Evolutionary conservation across 53 echinoderm and acorn worm species (phyloP), one percentile per base, ranked within the genome.

Genomic region (Hippasteria phrygiana): DNA sequence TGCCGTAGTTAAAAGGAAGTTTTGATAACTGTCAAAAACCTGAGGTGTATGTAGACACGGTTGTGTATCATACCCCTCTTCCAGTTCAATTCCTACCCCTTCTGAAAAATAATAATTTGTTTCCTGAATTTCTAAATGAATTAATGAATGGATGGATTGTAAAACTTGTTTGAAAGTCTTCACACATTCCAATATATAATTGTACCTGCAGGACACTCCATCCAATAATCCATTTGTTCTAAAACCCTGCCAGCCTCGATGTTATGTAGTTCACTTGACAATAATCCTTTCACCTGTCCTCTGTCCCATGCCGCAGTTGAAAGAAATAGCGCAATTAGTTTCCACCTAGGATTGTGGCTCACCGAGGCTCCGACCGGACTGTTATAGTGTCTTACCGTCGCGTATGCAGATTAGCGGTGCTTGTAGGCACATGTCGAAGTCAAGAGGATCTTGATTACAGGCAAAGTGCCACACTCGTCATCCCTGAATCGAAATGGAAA

Each of bases 371-470:
- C 26, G 51, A 51, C 59, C 26, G 20, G 27, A 26, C 59, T 59
- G 7, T 12, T 24, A 18, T 9, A 8, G 22, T 59, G 24, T 17
- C 59, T 48, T 46, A 77, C 77, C 55, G 10, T 16, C 33, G 35
- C 53, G 31, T 54, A 77, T 79, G 79, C 35, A 79, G 46, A 79
- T 62, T 77, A 10, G n/a, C 4, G 39, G 26, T 31, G 82, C 82
- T 65, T 17, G 41, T 10, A 45, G 82, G 82, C 82, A 82, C 66
- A 26, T 42, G 2, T 17, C 40, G 42, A 24, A 62, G 43, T 82
- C 66, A 65, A 82, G 82, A 65, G 82, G 18, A 9, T 66, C 45
- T 63, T 13, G 46, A 82, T 82, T 42, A 65, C 82, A 66, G 18
- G 64, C 34, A 26, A 82, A 82, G 82, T 48, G 82, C 63, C 16